Conservation (phyloP, 37 sponge, comb jelly and placozoan species). For the Haliclona indistincta region DNA sequence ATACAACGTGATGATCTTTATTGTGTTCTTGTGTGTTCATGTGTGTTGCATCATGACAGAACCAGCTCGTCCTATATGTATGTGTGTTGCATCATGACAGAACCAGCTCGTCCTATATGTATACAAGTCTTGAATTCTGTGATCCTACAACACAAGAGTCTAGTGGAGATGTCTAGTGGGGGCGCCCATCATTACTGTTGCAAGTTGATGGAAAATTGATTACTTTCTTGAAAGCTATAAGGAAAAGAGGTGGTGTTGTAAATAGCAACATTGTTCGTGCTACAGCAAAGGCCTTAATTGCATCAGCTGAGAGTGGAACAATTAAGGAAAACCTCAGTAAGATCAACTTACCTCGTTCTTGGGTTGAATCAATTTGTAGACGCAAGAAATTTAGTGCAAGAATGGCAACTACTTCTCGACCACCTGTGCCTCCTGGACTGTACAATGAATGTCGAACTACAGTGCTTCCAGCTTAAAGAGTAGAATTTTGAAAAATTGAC, state of each 20-base stretch:
- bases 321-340: constrained; percentile 2
- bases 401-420: constrained; percentile 27
- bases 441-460: constrained; percentile 14
- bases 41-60: too few relatives aligned
- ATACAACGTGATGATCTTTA: too few relatives aligned
- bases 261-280: constrained; percentile 40
- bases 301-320: neutral
- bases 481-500: too few relatives aligned
- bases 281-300: constrained; percentile 23
- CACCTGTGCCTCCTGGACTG: constrained; percentile 1
- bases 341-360: constrained; percentile 31
- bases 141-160: too few relatives aligned
- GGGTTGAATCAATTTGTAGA: constrained; percentile 40
- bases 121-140: too few relatives aligned
- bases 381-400: constrained; percentile 22
- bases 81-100: too few relatives aligned
- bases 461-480: constrained; percentile 14
- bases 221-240: constrained; percentile 10
- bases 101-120: too few relatives aligned
- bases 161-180: too few relatives aligned
- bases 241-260: constrained; percentile 34
- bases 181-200: constrained; percentile 29
- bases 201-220: constrained; percentile 32
- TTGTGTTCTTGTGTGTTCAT: too few relatives aligned
- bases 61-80: too few relatives aligned